phyloP scores from a whole-genome alignment of 2,888 invertebrate species.

The Epinotia nisella region DNA sequence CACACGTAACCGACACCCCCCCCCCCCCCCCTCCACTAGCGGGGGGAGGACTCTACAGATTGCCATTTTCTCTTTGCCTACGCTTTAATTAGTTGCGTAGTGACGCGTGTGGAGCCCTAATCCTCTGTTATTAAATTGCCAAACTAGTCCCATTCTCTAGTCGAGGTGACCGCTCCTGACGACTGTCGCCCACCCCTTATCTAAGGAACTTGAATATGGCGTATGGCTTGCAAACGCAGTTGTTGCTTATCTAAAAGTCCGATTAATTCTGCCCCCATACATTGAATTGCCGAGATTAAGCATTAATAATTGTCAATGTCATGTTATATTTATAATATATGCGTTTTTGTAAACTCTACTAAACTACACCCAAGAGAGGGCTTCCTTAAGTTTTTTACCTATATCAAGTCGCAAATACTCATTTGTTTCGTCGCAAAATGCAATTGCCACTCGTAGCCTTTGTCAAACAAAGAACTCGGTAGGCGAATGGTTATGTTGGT shows the following conservation, averaged over 20 bases:
- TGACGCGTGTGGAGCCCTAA: slow-evolving; percentile 83
- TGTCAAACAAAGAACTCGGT: slow-evolving; percentile 80
- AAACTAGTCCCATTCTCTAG: slow-evolving; percentile 48
- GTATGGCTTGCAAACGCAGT: too few species aligned
- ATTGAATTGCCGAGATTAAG: too few species aligned
- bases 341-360: too few species aligned
- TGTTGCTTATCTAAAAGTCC: too few species aligned
- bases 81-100: slow-evolving; percentile 85
- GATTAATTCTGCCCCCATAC: too few species aligned
- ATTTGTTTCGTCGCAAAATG: too few species aligned
- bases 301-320: not conserved
- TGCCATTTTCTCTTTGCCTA: slow-evolving; percentile 85
- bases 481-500: slow-evolving; percentile 75
- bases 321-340: not conserved
- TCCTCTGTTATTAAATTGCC: slow-evolving; percentile 77
- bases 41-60: slow-evolving; percentile 84
- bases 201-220: slow-evolving; percentile 5
- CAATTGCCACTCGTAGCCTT: not conserved
- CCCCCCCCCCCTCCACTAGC: slow-evolving; percentile 84
- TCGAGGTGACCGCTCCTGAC: slow-evolving; percentile 23
- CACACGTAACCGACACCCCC: slow-evolving; percentile 85
- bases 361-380: too few species aligned
- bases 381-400: too few species aligned
- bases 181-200: slow-evolving; percentile 21
- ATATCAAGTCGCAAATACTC: too few species aligned